Evolutionary conservation across 2,888 invertebrate species (phyloP).

Genomic region (Cheilosia vernalis): DNA sequence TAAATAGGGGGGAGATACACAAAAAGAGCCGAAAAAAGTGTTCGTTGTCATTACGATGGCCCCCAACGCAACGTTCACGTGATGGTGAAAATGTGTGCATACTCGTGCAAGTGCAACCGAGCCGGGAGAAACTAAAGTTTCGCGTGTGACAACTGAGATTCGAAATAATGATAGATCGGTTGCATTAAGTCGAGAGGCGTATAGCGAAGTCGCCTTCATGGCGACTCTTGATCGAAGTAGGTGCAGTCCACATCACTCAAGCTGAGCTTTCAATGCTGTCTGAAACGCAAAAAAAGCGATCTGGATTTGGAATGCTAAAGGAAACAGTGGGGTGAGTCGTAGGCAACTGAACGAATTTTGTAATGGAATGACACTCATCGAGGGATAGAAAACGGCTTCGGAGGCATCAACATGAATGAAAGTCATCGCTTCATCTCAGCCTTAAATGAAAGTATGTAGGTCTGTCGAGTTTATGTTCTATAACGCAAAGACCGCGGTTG

Average conservation of each 20-base stretch:
- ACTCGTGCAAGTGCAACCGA: constrained; percentile 6
- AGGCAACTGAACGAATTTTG: no score
- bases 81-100: constrained; percentile 28
- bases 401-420: no score
- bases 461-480: no score
- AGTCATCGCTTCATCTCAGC: no score
- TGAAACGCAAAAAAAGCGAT: not conserved
- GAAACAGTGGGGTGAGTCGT: no score
- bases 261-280: not conserved
- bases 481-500: no score
- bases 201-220: constrained; percentile 31
- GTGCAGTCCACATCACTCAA: constrained; percentile 8
- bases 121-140: constrained; percentile 35
- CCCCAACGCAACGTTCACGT: constrained; percentile 31
- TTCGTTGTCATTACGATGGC: constrained; percentile 61
- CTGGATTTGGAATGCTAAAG: no score
- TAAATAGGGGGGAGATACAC: not conserved
- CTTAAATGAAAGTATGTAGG: no score
- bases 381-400: no score
- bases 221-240: constrained; percentile 36
- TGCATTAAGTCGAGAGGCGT: constrained; percentile 42
- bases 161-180: constrained; percentile 56
- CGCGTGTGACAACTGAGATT: constrained; percentile 49
- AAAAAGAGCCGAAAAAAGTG: constrained; percentile 22
- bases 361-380: no score